Evolutionary conservation across 2,113 vertebrate genomes (phyloP), one percentile per base, ranked within the genome.

Genomic region (Thunnus maccoyii): DNA sequence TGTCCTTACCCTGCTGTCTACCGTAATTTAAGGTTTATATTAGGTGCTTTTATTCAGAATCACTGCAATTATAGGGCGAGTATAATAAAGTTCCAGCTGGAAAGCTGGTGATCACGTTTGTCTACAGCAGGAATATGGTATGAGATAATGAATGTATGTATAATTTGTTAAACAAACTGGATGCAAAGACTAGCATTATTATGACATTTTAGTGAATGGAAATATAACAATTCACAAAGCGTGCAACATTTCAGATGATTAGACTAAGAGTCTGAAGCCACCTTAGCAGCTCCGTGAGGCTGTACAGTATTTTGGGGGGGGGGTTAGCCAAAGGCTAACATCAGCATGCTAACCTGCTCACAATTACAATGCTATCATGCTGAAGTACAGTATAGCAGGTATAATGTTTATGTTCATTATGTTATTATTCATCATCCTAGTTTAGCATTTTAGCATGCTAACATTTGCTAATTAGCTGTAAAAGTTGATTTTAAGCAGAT

Each of bases 1-100:
- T 51, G 27, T 13, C 17, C 30, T 50, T 73, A 16, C 5, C 54
- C 64, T 12, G 44, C 18, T 63, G 32, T 25, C 8, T 48, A 67
- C 36, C 6, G 36, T 41, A 41, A 55, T 71, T 70, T 25, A 17
- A 55, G 17, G 17, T n/a, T 32, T 15, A 10, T 50, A 20, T 25
- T 22, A 50, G 25, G 67, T 68, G 48, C 11, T 16, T 16, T 20
- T 20, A 73, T 60, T 52, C 20, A 51, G 30, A 74, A 64, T 61
- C 16, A 57, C 51, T 58, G 0, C 18, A 30, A 47, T 27, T 58
- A 72, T 18, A 63, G 44, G 25, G 47, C 8, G 64, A 64, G 3
- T 30, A 48, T 47, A 61, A 51, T 41, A 22, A 7, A 11, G 20
- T 41, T 41, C 36, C 36, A 41, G 50, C 48, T 52, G 30, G 55